Evolutionary conservation across 1,140 invertebrate genomes (phyloP), one percentile per base, ranked within the genome.

Genomic region (Chymomyza costata): DNA sequence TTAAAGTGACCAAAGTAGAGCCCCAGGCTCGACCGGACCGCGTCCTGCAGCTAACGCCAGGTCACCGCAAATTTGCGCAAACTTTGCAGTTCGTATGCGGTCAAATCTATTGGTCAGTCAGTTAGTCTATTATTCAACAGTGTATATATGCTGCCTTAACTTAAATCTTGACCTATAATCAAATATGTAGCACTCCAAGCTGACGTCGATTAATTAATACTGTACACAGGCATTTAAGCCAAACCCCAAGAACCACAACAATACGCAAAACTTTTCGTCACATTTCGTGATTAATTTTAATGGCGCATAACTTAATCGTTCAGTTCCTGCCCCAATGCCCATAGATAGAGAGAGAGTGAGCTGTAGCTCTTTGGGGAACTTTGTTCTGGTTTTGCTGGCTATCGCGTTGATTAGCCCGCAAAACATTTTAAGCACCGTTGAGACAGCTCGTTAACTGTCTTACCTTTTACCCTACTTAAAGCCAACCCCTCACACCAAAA

Each of bases 221-320:
- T 38, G 50, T 53, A 32, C 28, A 40, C 19, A 30, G 34, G 38
- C 39, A 44, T 39, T 34, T 28, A 60, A 49, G 55, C 56, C 67
- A 39, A 21, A 41, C 21, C 3, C 21, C 21, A 53, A 17, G 35
- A 21, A 21, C 40, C 21, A n/a, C n/a, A n/a, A n/a, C n/a, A n/a
- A n/a, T n/a, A n/a, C n/a, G n/a, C n/a, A n/a, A 63, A 71, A 71
- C 43, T 78, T 78, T 76, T 78, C 73, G 65, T 60, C 71, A 78
- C 71, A 67, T 80, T 45, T 64, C 58, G 51, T 80, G 54, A 71
- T 71, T 78, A 71, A 78, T 78, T 78, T 66, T 63, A 78, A 71
- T 80, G 73, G 52, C 41, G 52, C 53, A 67, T 74, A 64, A 76
- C 51, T 47, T 39, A 38, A 51, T n/a, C n/a, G n/a, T n/a, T n/a